A percentile compares a stretch with the other conserved stretches of the same genome.
Conservation (phyloP, 2,797 vertebrate species). For the Natrix natrix region DNA sequence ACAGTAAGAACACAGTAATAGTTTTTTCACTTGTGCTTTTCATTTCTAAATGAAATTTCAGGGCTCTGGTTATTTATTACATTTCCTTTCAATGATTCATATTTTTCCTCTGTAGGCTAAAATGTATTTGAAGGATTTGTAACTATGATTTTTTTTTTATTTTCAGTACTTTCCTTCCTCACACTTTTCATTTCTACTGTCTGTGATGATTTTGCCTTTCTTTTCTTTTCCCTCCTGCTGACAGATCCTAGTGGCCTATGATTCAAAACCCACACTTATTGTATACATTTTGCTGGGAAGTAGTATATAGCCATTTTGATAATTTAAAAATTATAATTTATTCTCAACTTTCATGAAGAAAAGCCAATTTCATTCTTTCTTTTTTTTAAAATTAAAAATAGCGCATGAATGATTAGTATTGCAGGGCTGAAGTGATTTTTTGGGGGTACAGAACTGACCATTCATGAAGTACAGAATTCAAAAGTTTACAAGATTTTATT, state of each 20-base stretch:
- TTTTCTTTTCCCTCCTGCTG: neutral
- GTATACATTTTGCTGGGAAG: neutral
- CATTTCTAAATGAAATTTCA: conserved; percentile 55
- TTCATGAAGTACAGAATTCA: neutral
- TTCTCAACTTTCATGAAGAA: neutral
- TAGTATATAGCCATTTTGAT: neutral
- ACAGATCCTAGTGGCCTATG: neutral
- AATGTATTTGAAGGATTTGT: conserved; percentile 20
- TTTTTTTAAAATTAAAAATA: neutral
- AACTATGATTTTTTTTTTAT: neutral
- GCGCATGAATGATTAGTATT: neutral
- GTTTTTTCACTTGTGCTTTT: conserved; percentile 48
- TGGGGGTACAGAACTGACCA: neutral
- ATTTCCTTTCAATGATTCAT: conserved; percentile 32
- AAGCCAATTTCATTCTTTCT: neutral
- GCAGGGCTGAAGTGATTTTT: neutral
- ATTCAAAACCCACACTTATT: neutral
- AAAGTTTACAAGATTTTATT: neutral
- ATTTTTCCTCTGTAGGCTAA: conserved; percentile 32
- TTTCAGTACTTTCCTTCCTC: conserved; percentile 1
- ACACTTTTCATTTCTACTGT: neutral
- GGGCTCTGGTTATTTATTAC: conserved; percentile 44
- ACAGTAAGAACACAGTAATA: conserved; percentile 24
- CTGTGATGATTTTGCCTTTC: neutral
- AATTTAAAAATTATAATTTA: neutral